Evolutionary conservation across 2,797 vertebrate genomes (phyloP), one percentile per base, ranked within the genome.

Genomic region (Varecia variegata): DNA sequence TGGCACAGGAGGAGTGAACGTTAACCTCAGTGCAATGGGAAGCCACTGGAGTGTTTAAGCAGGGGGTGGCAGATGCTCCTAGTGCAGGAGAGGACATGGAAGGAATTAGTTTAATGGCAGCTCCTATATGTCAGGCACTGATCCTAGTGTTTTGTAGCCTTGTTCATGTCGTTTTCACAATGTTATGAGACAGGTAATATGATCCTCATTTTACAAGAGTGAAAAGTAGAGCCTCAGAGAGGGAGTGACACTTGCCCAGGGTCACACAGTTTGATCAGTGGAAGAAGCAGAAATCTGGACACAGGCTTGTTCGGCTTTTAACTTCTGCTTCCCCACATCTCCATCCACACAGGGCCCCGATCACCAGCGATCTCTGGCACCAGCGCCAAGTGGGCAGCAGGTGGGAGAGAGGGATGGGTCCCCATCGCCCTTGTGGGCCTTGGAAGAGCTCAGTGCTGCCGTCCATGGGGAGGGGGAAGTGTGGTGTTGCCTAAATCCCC

Each of bases 181-280:
- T 32, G 30, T 35, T n/a, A 23, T n/a, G 20, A 35, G 67, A 15
- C 45, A 71, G 60, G 32, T 58, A 32, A 35, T 74, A 40, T 17
- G 35, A 62, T 45, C 23, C 23, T 73, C 9, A 43, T 71, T 87
- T 84, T n/a, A 43, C 0, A 93, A 68, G 81, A 43, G 40, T 60
- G 74, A 83, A 81, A 77, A 80, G 3, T 12, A 65, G 90, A 90
- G 23, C 27, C 86, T 65, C 79, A 60, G 73, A 71, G 77, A 90
- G 65, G 20, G 54, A 86, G 27, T 50, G 40, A 38, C 60, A 43
- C 52, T 94, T 12, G 30, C 40, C 40, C 25, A 23, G 47, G 10
- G 50, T 43, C 60, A 71, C 83, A 56, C 3, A 13, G 43, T n/a
- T n/a, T 65, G 84, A 9, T 17, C n/a, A 25, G 30, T 45, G 56